Evolutionary conservation across 2,888 invertebrate genomes (phyloP), one percentile per base, ranked within the genome.

Genomic region (Agrenia bidenticulata): DNA sequence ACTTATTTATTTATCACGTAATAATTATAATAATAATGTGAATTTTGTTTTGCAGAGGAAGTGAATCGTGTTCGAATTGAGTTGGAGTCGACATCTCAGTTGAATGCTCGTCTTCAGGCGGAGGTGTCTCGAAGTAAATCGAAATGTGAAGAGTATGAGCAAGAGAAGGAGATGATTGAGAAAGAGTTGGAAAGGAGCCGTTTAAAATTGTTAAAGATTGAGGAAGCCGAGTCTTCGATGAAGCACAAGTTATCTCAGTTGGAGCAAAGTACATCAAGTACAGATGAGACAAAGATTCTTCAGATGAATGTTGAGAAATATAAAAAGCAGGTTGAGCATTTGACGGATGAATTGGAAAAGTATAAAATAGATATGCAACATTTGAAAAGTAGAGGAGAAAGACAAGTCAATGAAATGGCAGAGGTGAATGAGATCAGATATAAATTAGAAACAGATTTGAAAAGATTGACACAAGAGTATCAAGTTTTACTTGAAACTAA

Each of bases 321-420:
- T 23, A 51, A 24, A 15, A 51, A 51, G 23, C 23, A 51, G 76
- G 81, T 92, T 77, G 91, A 92, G 81, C 90, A 90, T 83, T 87
- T 89, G 2, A 84, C 89, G 65, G 84, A 88, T 77, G 92, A 93
- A 78, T 81, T 92, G 80, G 90, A 90, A 77, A 84, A 89, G 76
- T 90, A 78, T 89, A 90, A 24, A 15, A 7, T 23, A 23, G 51
- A 51, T 2, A 23, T 51, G 13, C 23, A 51, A 24, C 11, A 21
- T 79, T 84, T 90, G 45, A 82, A 91, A 92, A 77, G 83, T 91
- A 77, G 93, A 91, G 26, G 49, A 50, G 42, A 59, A 65, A 15
- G 61, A 72, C 74, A 42, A 77, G 73, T 86, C 60, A 89, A 89
- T 63, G 87, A 87, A 77, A n/a, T 39, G 37, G 26, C 79, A 88